These are phyloP conservation scores for Deilephila porcellus DNA, from an alignment of 2,888 invertebrate species.

Conservation along the genomic window DNA sequence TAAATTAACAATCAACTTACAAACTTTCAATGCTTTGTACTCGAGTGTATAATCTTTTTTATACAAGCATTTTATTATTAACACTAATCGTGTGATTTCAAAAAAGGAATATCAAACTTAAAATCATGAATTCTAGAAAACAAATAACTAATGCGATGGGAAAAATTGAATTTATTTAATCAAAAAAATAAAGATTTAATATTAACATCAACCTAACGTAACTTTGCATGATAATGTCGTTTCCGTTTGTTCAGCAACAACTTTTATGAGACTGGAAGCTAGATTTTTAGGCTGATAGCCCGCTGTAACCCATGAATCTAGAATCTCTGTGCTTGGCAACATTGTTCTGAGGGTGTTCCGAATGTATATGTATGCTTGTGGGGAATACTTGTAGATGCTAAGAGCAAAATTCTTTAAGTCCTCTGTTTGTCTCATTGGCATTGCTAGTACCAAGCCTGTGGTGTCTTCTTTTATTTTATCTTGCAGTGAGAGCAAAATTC, in stretches of 20 bases:
- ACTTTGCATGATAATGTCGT: slow-evolving; percentile 74
- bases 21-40: no score
- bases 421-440: slow-evolving; percentile 77
- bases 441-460: slow-evolving; percentile 73
- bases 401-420: slow-evolving; percentile 78
- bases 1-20: no score
- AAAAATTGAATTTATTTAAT: slow-evolving; percentile 3
- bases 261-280: slow-evolving; percentile 65
- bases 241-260: slow-evolving; percentile 73
- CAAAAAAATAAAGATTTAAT: slow-evolving; percentile 9
- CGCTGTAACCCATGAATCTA: slow-evolving; percentile 71
- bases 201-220: slow-evolving; percentile 53
- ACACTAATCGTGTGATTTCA: no score
- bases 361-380: slow-evolving; percentile 77
- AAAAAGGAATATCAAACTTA: neutral
- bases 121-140: neutral
- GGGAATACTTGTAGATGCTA: slow-evolving; percentile 78
- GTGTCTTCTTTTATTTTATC: slow-evolving; percentile 78
- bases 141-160: slow-evolving; percentile 21
- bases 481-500: slow-evolving; percentile 71
- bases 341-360: slow-evolving; percentile 76
- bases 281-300: slow-evolving; percentile 72
- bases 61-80: no score
- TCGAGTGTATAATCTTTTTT: no score
- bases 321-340: slow-evolving; percentile 74